phyloP scores from a whole-genome alignment of 2,888 invertebrate genomes.

The Clepsis dumicolana region DNA sequence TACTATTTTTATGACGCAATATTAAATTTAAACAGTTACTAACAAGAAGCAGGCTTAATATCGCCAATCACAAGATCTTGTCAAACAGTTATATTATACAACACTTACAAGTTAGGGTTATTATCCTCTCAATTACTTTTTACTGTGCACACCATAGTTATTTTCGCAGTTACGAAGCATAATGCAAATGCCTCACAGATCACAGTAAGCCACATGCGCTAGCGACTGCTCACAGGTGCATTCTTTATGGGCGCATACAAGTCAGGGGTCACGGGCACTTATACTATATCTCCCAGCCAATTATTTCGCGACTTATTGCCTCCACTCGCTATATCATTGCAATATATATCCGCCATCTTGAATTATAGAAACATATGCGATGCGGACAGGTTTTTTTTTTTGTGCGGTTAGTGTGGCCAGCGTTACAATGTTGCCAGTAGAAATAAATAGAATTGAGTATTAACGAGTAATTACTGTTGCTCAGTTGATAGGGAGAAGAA shows the following conservation, averaged over 20 bases:
- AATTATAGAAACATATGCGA: constrained; percentile 16
- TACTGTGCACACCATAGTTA: background rate
- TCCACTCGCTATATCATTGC: constrained; percentile 43
- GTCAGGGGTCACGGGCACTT: constrained; percentile 50
- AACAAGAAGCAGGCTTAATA: background rate
- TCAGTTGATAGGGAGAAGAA: background rate
- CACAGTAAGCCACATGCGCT: constrained; percentile 23
- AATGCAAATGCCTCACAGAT: constrained; percentile 13
- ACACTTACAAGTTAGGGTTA: background rate
- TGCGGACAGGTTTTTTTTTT: constrained; percentile 10
- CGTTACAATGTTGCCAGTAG: constrained; percentile 1
- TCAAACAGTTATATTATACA: background rate
- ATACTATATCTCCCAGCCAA: constrained; percentile 63
- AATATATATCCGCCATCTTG: constrained; percentile 44
- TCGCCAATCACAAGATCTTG: background rate
- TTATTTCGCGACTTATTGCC: constrained; percentile 63
- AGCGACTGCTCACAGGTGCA: constrained; percentile 21
- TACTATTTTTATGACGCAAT: no score
- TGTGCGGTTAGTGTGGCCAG: constrained; percentile 14
- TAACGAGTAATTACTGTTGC: background rate
- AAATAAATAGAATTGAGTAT: background rate
- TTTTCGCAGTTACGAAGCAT: background rate
- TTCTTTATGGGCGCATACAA: constrained; percentile 44
- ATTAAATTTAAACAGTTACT: background rate
- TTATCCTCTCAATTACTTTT: background rate